These are phyloP conservation scores for Cuculus canorus DNA, from an alignment of 2,797 vertebrate species.

Conservation along the genomic window DNA sequence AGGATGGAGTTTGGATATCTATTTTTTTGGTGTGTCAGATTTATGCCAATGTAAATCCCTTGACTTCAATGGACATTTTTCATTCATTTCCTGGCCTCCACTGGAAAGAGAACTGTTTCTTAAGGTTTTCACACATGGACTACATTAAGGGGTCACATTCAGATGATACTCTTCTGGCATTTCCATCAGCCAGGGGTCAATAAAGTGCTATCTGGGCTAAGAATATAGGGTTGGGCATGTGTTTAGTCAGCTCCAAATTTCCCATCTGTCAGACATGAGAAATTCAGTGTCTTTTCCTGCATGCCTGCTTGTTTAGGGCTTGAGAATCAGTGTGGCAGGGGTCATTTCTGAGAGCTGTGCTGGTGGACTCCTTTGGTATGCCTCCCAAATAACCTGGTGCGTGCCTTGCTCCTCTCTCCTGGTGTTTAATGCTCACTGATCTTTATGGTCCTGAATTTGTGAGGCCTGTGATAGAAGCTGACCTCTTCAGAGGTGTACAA, in stretches of 20 bases:
- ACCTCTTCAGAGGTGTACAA: not conserved
- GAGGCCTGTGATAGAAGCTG: not conserved
- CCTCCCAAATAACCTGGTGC: slow-evolving; percentile 6
- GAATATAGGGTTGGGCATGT: slow-evolving; percentile 35
- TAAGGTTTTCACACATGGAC: slow-evolving; percentile 66
- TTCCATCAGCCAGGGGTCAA: slow-evolving; percentile 64
- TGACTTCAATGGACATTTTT: slow-evolving; percentile 55
- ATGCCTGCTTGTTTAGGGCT: slow-evolving; percentile 41
- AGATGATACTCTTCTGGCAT: slow-evolving; percentile 65
- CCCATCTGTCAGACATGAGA: slow-evolving; percentile 63
- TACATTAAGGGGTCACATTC: slow-evolving; percentile 65
- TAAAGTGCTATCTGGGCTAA: slow-evolving; percentile 55
- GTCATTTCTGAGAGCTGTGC: slow-evolving; percentile 25
- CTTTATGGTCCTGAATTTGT: slow-evolving; percentile 4
- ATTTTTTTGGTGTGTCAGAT: slow-evolving; percentile 41
- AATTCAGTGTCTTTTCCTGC: slow-evolving; percentile 43
- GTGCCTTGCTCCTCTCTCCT: not conserved
- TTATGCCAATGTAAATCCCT: slow-evolving; percentile 58
- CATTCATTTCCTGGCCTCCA: slow-evolving; percentile 55
- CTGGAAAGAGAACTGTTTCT: slow-evolving; percentile 35
- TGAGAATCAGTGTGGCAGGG: slow-evolving; percentile 38
- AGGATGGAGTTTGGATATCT: slow-evolving; percentile 4
- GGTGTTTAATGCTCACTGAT: slow-evolving; percentile 40
- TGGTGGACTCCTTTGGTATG: slow-evolving; percentile 11
- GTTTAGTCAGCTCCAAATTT: slow-evolving; percentile 57